These are phyloP conservation scores for Crocuta crocuta DNA, from an alignment of 2,113 vertebrate species.

Conservation along the genomic window DNA sequence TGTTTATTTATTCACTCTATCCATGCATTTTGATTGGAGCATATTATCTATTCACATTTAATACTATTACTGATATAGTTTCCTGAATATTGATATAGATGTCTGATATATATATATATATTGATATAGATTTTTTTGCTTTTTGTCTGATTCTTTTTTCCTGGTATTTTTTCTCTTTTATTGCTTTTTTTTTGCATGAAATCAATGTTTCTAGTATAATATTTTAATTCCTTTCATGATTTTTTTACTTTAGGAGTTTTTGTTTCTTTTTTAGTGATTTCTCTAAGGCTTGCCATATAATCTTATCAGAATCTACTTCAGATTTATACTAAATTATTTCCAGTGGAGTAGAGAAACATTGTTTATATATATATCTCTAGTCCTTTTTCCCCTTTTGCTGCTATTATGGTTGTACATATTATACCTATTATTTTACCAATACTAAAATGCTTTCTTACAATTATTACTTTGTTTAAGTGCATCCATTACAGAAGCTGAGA, in stretches of 20 bases:
- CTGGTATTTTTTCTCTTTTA: not conserved
- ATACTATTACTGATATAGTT: not conserved
- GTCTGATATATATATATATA: not conserved
- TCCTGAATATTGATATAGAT: no score
- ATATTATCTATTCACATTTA: not conserved
- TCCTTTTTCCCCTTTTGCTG: not conserved
- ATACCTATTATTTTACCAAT: not conserved
- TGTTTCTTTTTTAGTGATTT: not conserved
- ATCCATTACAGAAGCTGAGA: not conserved
- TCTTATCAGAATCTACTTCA: not conserved
- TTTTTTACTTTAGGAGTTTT: not conserved
- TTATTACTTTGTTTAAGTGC: not conserved
- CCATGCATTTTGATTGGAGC: not conserved
- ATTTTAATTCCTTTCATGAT: not conserved
- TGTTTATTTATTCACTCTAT: not conserved
- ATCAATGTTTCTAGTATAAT: not conserved
- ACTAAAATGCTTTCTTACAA: not conserved
- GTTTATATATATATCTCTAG: not conserved
- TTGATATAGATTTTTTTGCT: not conserved
- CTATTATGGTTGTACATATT: not conserved
- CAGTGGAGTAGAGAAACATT: not conserved
- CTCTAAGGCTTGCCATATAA: not conserved
- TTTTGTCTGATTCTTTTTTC: not conserved
- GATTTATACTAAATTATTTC: not conserved
- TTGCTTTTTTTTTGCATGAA: not conserved